Percentiles rank a stretch among this genome's conserved stretches.
phyloP scores from a whole-genome alignment of 2,113 vertebrate genomes.

The Numenius arquata region DNA sequence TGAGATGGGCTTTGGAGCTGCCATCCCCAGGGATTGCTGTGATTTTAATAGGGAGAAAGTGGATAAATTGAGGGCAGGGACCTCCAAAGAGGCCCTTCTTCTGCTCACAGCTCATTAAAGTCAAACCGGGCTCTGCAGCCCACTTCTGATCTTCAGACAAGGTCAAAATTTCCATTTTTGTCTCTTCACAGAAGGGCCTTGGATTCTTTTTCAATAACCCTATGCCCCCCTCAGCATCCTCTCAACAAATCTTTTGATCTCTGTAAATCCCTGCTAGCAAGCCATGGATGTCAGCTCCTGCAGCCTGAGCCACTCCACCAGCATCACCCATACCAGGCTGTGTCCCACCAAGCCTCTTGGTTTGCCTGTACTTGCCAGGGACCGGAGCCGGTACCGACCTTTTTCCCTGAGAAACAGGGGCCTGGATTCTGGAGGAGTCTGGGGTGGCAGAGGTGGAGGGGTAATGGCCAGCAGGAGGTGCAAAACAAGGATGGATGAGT shows the following conservation, averaged over 20 bases:
- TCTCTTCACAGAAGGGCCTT: background rate
- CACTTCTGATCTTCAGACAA: conserved; percentile 20
- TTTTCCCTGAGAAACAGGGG: fast-evolving
- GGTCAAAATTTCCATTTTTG: conserved; percentile 32
- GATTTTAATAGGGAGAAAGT: conserved; percentile 15
- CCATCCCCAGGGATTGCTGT: background rate
- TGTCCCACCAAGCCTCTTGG: background rate
- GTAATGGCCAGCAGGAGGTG: background rate
- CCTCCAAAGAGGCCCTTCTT: background rate
- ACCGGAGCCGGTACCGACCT: background rate
- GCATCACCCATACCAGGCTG: fast-evolving
- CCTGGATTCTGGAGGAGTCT: background rate
- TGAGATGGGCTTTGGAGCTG: background rate
- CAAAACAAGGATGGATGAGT: background rate
- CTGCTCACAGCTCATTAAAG: conserved; percentile 10
- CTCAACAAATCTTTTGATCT: background rate
- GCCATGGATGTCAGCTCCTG: background rate
- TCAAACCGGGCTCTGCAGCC: background rate
- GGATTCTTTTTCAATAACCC: background rate
- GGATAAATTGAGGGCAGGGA: conserved; percentile 37
- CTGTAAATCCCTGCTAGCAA: background rate
- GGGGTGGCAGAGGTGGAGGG: background rate
- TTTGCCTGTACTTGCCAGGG: background rate
- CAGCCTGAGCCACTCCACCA: background rate
- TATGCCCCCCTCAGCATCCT: background rate